Base-by-base conservation (phyloP, 2,113 vertebrate genomes). In the Verasper variegatus region DNA sequence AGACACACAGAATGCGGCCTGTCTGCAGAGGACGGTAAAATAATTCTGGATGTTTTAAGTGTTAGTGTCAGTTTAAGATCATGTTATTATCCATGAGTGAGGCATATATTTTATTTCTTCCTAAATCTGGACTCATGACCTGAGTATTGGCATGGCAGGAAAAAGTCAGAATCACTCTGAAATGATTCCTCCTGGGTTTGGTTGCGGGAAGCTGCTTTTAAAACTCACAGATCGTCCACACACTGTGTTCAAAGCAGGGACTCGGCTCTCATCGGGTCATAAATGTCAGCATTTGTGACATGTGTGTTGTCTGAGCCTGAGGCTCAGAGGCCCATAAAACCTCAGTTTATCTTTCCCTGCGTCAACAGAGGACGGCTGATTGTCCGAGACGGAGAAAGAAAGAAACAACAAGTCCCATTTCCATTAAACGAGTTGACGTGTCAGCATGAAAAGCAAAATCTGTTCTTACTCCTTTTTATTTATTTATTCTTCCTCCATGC, bases 371-470 rank as follows among this genome's bases (percentile, higher is more conserved):
- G 69, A 58, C 23, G 26, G 42, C 72, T 68, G 82, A 83, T 76
- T 73, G 75, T 64, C 13, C 42, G 14, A 76, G 76, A 80, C 68
- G 14, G 68, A 72, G 52, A 31, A 24, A 58, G 74, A 18, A 68
- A 51, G 60, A 74, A 74, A 68, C 74, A 82, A 74, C 78, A 71
- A 57, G 18, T 35, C 10, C 24, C 62, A 78, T 92, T 86, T 91
- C 75, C 86, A 79, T 80, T 70, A 31, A 88, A 82, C 66, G 74
- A 86, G 82, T 84, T 72, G 76, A 66, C n/a, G 0, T 65, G 54
- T 35, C 71, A 42, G 45, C 71, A 71, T 68, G 70, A 80, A 76
- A 59, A 80, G 73, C 21, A 76, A 61, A 70, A 78, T 51, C 72
- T 15, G 42, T 56, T 66, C 67, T 52, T 77, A 12, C 21, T 31